phyloP scores from a whole-genome alignment of 2,888 invertebrate genomes.

The Leptinotarsa rubiginosa region DNA sequence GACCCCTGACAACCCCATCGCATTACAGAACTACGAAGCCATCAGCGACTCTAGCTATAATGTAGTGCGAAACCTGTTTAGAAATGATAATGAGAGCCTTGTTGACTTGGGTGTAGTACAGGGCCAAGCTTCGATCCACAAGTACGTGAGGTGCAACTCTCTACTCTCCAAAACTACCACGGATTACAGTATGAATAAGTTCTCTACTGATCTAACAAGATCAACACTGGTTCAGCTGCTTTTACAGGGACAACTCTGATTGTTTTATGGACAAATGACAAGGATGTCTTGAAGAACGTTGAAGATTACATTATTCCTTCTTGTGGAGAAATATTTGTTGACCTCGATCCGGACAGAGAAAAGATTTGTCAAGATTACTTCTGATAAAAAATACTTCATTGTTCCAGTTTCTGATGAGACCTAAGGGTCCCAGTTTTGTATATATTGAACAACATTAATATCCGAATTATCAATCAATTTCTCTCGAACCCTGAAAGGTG shows the following conservation, averaged over 20 bases:
- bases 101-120: conserved; percentile 53
- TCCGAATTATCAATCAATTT: no score
- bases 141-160: conserved; percentile 59
- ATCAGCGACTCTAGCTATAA: conserved; percentile 56
- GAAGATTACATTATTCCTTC: no score
- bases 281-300: neutral
- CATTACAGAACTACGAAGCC: conserved; percentile 60
- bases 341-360: no score
- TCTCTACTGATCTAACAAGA: conserved; percentile 61
- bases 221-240: conserved; percentile 61
- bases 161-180: conserved; percentile 53
- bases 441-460: no score
- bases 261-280: neutral
- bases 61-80: conserved; percentile 55
- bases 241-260: conserved; percentile 54
- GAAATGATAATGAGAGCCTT: conserved; percentile 51
- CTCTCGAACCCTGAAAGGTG: no score
- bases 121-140: conserved; percentile 59
- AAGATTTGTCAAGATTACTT: no score
- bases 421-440: no score
- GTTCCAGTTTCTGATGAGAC: no score
- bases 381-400: no score
- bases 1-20: conserved; percentile 57
- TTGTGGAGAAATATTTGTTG: no score
- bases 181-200: conserved; percentile 60